These are phyloP conservation scores for Pseudochaenichthys georgianus DNA, from an alignment of 2,797 vertebrate genomes.

Conservation along the genomic window DNA sequence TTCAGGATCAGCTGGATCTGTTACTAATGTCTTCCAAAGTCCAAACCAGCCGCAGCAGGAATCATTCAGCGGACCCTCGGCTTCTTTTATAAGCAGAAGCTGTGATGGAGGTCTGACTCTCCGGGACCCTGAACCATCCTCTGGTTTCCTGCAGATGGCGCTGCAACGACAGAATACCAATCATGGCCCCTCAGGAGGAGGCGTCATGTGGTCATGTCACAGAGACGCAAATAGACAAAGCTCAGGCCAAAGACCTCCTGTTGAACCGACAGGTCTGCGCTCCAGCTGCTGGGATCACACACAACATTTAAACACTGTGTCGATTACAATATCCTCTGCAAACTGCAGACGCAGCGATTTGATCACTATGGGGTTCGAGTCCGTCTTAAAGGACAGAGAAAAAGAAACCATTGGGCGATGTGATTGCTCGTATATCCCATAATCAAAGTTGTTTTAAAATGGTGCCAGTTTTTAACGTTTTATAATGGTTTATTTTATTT, in stretches of 20 bases:
- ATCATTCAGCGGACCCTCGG: conserved; percentile 21
- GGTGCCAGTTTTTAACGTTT: too few species aligned
- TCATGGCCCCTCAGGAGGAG: background rate
- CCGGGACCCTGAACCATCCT: background rate
- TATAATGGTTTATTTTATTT: too few species aligned
- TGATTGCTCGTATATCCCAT: too few species aligned
- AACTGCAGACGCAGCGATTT: background rate
- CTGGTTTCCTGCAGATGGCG: conserved; percentile 68
- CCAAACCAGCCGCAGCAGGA: conserved; percentile 30
- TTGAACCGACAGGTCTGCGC: background rate
- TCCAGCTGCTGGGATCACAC: background rate
- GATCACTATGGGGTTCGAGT: too few species aligned
- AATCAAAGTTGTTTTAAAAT: too few species aligned
- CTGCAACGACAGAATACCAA: conserved; percentile 44
- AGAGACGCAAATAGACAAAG: conserved; percentile 34
- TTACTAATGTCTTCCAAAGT: conserved; percentile 23
- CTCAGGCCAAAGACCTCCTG: background rate
- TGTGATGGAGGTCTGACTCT: background rate
- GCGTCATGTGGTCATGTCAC: conserved; percentile 19
- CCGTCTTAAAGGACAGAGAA: too few species aligned
- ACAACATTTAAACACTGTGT: background rate
- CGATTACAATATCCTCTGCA: background rate
- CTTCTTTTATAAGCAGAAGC: conserved; percentile 6
- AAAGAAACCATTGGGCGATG: too few species aligned
- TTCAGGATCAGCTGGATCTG: conserved; percentile 5